Conservation (phyloP, 2,797 vertebrate species). For the Clarias laeviceps region DNA sequence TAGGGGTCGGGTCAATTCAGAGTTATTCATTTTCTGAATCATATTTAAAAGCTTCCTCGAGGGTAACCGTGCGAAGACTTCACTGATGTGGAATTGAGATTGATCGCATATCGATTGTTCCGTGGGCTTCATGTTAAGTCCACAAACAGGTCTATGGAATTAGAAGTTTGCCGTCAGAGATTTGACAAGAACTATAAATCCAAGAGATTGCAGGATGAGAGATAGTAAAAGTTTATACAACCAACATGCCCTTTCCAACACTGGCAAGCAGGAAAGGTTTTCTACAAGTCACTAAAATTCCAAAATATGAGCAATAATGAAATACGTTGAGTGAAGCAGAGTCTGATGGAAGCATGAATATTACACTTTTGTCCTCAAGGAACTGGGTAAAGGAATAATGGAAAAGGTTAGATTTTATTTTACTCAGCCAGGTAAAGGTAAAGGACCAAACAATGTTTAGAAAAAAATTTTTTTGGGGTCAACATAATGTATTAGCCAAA, state of each 20-base stretch:
- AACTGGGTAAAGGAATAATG: too few species aligned
- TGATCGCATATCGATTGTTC: slow-evolving; percentile 77
- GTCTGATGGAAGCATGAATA: neutral
- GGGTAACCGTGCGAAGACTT: slow-evolving; percentile 53
- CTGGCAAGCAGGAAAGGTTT: slow-evolving; percentile 58
- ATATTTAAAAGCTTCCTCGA: slow-evolving; percentile 64
- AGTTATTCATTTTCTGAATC: slow-evolving; percentile 57
- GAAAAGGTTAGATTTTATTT: neutral
- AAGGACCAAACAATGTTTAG: neutral
- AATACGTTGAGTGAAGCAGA: too few species aligned
- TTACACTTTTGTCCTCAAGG: neutral
- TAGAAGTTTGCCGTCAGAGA: slow-evolving; percentile 69
- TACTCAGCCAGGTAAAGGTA: neutral
- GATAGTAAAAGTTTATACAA: slow-evolving; percentile 61
- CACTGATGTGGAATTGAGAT: slow-evolving; percentile 75
- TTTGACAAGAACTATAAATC: slow-evolving; percentile 64
- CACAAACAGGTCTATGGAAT: slow-evolving; percentile 62
- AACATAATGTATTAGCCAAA: neutral
- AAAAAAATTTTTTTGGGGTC: neutral
- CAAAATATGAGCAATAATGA: neutral
- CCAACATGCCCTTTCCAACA: slow-evolving; percentile 69
- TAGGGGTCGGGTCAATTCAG: slow-evolving; percentile 57
- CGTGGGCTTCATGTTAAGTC: slow-evolving; percentile 62
- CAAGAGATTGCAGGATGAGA: slow-evolving; percentile 63
- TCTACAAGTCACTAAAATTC: neutral